A percentile compares a stretch with the other conserved stretches of the same genome.
These are phyloP conservation scores for Bungarus multicinctus DNA, from an alignment of 2,113 vertebrate genomes.

Conservation along the genomic window DNA sequence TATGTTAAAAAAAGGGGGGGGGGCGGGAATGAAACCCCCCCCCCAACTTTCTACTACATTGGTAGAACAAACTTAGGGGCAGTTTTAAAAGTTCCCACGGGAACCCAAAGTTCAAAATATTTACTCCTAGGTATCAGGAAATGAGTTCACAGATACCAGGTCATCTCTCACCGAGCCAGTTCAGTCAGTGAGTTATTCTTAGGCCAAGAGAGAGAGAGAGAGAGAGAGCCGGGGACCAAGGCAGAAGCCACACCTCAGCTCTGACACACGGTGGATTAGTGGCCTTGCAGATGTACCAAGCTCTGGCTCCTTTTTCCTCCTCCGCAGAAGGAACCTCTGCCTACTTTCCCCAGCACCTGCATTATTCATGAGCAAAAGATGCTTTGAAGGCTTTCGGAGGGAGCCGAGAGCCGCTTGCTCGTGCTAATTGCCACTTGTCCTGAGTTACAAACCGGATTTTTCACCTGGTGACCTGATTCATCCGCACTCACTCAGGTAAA, in stretches of 20 bases:
- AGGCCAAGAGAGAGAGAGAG: background rate
- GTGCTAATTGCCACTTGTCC: slow-evolving; percentile 62
- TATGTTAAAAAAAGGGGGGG: background rate
- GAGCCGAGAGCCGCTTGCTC: slow-evolving; percentile 12
- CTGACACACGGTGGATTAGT: slow-evolving; percentile 38
- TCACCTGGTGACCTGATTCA: slow-evolving; percentile 53
- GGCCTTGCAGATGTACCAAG: slow-evolving; percentile 35
- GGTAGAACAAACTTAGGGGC: background rate
- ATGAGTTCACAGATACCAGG: slow-evolving; percentile 31
- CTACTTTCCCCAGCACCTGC: slow-evolving; percentile 27
- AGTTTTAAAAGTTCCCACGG: background rate
- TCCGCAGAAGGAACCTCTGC: slow-evolving; percentile 6
- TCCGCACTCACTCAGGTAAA: background rate
- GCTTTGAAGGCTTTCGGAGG: slow-evolving; percentile 54
- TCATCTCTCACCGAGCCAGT: slow-evolving; percentile 24
- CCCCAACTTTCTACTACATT: background rate
- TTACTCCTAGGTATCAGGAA: slow-evolving; percentile 9
- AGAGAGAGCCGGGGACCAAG: slow-evolving; percentile 1
- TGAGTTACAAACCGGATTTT: slow-evolving; percentile 56
- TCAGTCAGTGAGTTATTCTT: background rate
- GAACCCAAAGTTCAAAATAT: background rate
- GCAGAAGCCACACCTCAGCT: slow-evolving; percentile 42
- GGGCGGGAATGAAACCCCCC: background rate
- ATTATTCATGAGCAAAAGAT: slow-evolving; percentile 43
- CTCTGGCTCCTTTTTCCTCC: slow-evolving; percentile 48